These are phyloP conservation scores for Phortica variegata DNA, from an alignment of 1,140 invertebrate genomes.

Conservation along the genomic window DNA sequence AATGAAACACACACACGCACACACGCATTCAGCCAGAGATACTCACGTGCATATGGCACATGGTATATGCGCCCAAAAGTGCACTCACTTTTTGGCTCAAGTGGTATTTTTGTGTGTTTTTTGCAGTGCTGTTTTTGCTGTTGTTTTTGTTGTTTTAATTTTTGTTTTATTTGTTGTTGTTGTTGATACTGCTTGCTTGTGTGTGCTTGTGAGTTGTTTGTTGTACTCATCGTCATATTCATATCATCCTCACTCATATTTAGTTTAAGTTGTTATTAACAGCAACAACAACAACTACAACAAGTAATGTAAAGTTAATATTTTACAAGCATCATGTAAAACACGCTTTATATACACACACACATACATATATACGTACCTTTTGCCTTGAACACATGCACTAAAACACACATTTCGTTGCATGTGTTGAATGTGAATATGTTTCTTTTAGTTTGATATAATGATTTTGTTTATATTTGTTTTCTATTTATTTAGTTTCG, in stretches of 20 bases:
- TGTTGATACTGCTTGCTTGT: neutral
- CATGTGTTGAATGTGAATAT: constrained; percentile 20
- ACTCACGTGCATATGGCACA: neutral
- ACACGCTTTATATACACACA: neutral
- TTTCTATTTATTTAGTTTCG: neutral
- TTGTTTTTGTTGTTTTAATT: constrained; percentile 21
- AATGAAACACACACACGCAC: neutral
- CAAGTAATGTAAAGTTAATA: neutral
- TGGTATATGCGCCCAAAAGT: neutral
- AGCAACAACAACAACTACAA: constrained; percentile 9
- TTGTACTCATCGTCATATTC: neutral
- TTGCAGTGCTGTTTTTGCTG: constrained; percentile 9
- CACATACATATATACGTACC: constrained; percentile 20
- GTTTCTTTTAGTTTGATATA: neutral
- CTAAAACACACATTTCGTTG: constrained; percentile 38
- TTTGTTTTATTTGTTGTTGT: constrained; percentile 6
- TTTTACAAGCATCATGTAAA: neutral
- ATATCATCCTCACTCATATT: constrained; percentile 1
- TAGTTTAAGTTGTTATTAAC: constrained; percentile 2
- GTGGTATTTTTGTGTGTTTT: neutral
- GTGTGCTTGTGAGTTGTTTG: neutral
- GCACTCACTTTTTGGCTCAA: constrained; percentile 6
- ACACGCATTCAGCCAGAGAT: too few relatives aligned
- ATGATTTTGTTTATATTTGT: too few relatives aligned
- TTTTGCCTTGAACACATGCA: constrained; percentile 23